Evolutionary conservation across 2,113 vertebrate genomes (phyloP).

Genomic region (Actinemys pallida): DNA sequence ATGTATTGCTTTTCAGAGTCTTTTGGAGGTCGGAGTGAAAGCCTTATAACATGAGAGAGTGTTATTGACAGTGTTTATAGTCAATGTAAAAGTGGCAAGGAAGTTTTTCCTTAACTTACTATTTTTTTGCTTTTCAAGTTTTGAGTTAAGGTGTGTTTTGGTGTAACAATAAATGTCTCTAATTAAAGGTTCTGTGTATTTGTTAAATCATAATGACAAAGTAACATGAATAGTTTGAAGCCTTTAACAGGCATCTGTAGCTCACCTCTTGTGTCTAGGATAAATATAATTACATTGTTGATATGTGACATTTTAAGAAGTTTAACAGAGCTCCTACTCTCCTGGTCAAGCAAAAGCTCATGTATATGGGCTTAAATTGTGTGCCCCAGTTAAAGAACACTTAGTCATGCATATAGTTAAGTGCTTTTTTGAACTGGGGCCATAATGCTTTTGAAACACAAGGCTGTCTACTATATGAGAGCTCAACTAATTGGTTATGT

Average conservation of each 20-base stretch:
- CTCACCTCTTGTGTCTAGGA: background rate
- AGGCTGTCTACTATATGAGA: background rate
- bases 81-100: background rate
- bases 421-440: background rate
- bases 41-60: background rate
- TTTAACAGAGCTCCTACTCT: background rate
- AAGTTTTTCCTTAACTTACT: background rate
- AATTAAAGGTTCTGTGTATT: background rate
- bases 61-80: background rate
- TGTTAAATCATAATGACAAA: background rate
- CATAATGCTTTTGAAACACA: background rate
- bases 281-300: background rate
- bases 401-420: background rate
- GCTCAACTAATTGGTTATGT: background rate
- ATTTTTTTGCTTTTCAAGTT: background rate
- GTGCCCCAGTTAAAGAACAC: background rate
- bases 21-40: background rate
- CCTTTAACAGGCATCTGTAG: background rate
- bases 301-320: background rate
- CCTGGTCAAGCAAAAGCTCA: background rate
- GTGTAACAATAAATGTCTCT: background rate
- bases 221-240: background rate
- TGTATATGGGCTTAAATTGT: background rate
- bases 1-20: background rate
- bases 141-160: background rate